Percentiles rank a stretch among this genome's conserved stretches.
Conservation (phyloP, 2,113 vertebrate species). For the Odocoileus hemionus region DNA sequence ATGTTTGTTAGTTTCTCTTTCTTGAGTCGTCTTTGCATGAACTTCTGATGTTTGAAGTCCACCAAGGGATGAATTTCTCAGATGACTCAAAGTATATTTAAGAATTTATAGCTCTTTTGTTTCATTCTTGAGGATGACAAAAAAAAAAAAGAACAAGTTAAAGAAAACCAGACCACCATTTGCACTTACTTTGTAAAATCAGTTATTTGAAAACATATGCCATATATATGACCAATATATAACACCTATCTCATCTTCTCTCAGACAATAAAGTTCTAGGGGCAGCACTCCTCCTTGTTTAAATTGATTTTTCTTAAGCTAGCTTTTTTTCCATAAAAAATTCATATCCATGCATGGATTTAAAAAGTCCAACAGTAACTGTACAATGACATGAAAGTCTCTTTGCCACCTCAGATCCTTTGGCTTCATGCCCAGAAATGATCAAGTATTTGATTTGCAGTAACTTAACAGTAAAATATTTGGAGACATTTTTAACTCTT, state of each 20-base stretch:
- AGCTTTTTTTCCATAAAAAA: background rate
- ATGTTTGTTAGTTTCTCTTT: background rate
- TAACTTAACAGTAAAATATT: slow-evolving; percentile 11
- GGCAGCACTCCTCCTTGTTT: background rate
- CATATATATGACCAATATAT: background rate
- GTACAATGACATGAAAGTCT: background rate
- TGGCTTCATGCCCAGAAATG: background rate
- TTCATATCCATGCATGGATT: background rate
- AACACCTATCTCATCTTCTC: background rate
- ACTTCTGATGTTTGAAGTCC: background rate
- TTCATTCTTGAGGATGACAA: background rate
- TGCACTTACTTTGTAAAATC: background rate
- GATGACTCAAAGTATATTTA: background rate
- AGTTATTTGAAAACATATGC: background rate
- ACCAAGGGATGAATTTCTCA: background rate
- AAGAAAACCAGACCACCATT: background rate
- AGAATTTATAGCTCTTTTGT: background rate
- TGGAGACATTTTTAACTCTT: background rate
- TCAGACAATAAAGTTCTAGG: background rate
- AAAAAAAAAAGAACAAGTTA: background rate
- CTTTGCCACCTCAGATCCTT: background rate
- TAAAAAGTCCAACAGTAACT: background rate
- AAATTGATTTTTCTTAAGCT: background rate
- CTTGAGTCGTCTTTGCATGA: background rate
- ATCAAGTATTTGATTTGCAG: background rate